These are phyloP conservation scores for Petrocephalus zakoni DNA, from an alignment of 2,113 vertebrate species.

Conservation along the genomic window DNA sequence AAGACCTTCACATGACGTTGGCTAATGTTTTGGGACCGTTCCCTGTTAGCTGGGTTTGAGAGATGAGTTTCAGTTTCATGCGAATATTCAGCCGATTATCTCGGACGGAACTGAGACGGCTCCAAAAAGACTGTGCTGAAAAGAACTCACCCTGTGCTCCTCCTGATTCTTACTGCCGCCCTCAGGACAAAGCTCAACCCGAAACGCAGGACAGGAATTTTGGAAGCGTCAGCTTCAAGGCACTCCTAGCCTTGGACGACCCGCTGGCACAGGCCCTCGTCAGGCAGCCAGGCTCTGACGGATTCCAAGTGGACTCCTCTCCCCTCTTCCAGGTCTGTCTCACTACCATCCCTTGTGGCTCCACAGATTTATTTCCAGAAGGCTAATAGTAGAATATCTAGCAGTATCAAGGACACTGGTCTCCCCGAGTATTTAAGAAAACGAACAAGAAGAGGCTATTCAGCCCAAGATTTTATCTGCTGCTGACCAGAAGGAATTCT, in stretches of 20 bases:
- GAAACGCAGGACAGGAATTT: slow-evolving; percentile 81
- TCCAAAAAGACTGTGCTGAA: slow-evolving; percentile 31
- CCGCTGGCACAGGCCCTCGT: slow-evolving; percentile 74
- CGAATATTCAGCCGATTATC: neutral
- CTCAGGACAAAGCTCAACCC: slow-evolving; percentile 85
- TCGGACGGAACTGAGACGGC: neutral
- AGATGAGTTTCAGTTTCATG: no score
- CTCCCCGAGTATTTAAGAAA: no score
- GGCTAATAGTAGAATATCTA: neutral
- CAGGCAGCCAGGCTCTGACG: slow-evolving; percentile 86
- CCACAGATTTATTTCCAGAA: neutral
- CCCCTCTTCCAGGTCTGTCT: slow-evolving; percentile 81
- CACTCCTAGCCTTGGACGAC: slow-evolving; percentile 79
- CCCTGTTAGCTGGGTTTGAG: no score
- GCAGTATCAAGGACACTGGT: no score
- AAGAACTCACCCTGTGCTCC: neutral
- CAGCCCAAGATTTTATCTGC: neutral
- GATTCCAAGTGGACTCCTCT: slow-evolving; percentile 82
- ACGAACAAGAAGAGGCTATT: neutral
- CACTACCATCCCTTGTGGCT: neutral
- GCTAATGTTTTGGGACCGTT: no score
- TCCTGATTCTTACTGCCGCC: neutral
- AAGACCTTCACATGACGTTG: no score
- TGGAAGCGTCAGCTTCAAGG: slow-evolving; percentile 77
- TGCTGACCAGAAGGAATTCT: neutral